Conservation (phyloP, 2,797 vertebrate species). For the Sebastes oblongus region DNA sequence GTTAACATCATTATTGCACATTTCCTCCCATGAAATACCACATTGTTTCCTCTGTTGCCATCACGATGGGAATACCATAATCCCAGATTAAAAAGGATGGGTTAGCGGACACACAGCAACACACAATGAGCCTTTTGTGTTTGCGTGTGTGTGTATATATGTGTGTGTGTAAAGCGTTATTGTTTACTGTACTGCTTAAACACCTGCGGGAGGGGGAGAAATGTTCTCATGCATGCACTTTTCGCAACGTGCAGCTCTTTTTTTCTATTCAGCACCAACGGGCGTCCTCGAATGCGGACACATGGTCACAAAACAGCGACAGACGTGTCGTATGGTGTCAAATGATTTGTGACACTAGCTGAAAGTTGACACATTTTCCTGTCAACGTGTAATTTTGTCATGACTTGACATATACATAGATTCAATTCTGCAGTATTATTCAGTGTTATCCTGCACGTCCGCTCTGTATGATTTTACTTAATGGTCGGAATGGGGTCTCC, state of each 20-base stretch:
- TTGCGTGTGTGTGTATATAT: conserved; percentile 30
- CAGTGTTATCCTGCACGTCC: background rate
- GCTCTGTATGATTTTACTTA: conserved; percentile 10
- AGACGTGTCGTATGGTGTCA: conserved; percentile 15
- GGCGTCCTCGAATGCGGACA: conserved; percentile 21
- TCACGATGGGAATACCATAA: conserved; percentile 78
- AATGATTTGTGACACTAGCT: conserved; percentile 1
- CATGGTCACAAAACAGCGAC: conserved; percentile 11
- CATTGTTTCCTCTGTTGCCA: conserved; percentile 75
- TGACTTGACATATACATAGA: background rate
- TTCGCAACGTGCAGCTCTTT: conserved; percentile 19
- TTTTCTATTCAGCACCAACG: conserved; percentile 38
- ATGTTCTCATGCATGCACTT: conserved; percentile 55
- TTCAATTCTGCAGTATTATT: background rate
- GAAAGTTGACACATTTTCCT: background rate
- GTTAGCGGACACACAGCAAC: conserved; percentile 67
- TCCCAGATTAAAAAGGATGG: conserved; percentile 81
- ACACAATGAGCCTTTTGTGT: conserved; percentile 79
- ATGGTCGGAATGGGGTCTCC: conserved; percentile 54
- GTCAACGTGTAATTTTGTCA: background rate
- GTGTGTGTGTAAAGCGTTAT: conserved; percentile 52
- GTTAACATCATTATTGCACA: conserved; percentile 76
- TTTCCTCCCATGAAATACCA: conserved; percentile 76
- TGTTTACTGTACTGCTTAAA: conserved; percentile 72
- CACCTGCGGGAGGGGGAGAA: conserved; percentile 70